Evolutionary conservation across 2,888 invertebrate genomes (phyloP), one percentile per base, ranked within the genome.

Genomic region (Anoplius nigerrimus): DNA sequence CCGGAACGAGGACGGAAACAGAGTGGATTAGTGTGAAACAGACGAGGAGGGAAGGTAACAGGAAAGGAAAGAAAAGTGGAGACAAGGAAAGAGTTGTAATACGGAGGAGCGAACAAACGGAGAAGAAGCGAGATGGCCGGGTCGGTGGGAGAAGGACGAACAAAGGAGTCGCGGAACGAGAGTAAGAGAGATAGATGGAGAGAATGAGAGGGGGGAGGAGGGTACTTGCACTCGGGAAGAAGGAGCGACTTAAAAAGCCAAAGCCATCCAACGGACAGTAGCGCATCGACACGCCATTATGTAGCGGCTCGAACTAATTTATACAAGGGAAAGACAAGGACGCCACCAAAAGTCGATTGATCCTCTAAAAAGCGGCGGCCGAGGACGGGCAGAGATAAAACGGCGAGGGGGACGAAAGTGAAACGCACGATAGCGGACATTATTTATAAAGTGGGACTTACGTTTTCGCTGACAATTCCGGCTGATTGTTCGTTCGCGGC

Each of bases 211-310:
- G 45, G 21, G 56, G 27, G 21, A 1, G 21, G n/a, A 42, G 18
- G 34, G 42, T 56, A 56, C 18, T 21, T 42, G 45, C 16, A 57
- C 64, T 62, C 34, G 59, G 63, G 64, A 66, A 57, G 66, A 60
- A 71, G 75, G 67, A 62, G 71, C 34, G 64, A 66, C 64, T 71
- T 61, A 75, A 74, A 71, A 70, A 68, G 66, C 43, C 57, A 62
- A 61, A 16, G 45, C 54, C 45, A 63, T 62, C 53, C 18, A 16
- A 22, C 59, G 60, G 57, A 78, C 87, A 83, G 88, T 87, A 88
- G 88, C 88, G 84, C 86, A 88, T 88, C 88, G 87, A 88, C 88
- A 88, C 88, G 86, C 88, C 86, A 88, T 88, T 88, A 88, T 88
- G 87, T 87, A 87, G 85, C 86, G 87, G 84, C 84, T 82, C 84